Base-by-base conservation (phyloP, 1,140 invertebrate species). In the Drosophila guanche region DNA sequence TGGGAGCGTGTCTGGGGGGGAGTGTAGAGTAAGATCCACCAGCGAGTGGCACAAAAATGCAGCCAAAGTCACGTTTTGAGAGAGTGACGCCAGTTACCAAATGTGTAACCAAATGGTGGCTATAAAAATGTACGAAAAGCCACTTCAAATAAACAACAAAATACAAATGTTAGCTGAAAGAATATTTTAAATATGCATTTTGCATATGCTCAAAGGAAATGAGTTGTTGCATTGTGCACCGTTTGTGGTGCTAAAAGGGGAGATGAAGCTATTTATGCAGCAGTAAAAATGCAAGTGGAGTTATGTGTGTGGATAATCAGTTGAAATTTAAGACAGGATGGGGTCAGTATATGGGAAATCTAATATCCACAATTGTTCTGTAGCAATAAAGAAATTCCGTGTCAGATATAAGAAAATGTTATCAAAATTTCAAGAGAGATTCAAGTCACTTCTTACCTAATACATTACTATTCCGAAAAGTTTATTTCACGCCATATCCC, bases 31-130 rank as follows among this genome's bases (percentile, higher is more conserved):
- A 29, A 45, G 51, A 48, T 67, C 62, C 43, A 65, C 67, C 69
- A 43, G 69, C 58, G 45, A 69, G 58, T 58, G 45, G 54, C 60
- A 61, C 61, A 80, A 85, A 85, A 85, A 86, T 80, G 80, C 81
- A 86, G 68, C 62, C 56, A 86, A 86, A 80, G 81, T 85, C 81
- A 85, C 81, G 81, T 85, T 86, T 84, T 41, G 33, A 48, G 67
- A 55, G 58, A 76, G 71, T 37, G 29, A 46, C 33, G 69, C 62
- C 58, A 73, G 69, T 60, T 76, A 66, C 76, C 73, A 67, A 61
- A 74, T 69, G 73, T 53, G 54, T 83, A 74, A 67, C 79, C 63
- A 81, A 80, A 80, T 80, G 78, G 63, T 76, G 46, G 55, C 79
- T 47, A 84, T 85, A 79, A 84, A 84, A 58, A 62, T 67, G 62